Conservation (phyloP, 2,888 invertebrate genomes). For the Lasioglossum marginatum region DNA sequence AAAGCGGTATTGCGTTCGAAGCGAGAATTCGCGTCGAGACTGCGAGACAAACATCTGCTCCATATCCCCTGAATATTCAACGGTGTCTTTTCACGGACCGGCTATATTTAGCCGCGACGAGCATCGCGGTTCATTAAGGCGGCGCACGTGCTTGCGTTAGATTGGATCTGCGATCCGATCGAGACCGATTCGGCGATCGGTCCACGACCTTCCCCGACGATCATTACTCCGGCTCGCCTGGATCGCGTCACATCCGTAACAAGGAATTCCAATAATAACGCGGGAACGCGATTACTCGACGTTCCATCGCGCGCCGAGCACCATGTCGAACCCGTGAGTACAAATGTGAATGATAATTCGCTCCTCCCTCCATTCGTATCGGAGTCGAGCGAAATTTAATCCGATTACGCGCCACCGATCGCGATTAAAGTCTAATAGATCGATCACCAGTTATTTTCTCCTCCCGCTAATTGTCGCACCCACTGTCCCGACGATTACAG, state of each 20-base stretch:
- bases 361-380: neutral
- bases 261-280: constrained; percentile 54
- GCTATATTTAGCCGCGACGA: constrained; percentile 8
- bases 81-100: neutral
- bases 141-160: neutral
- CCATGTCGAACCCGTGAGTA: neutral
- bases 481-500: neutral
- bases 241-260: constrained; percentile 28
- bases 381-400: neutral
- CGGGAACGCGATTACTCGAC: constrained; percentile 48
- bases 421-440: neutral
- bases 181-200: neutral
- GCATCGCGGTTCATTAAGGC: constrained; percentile 22
- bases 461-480: neutral
- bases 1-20: neutral
- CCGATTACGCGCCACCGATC: neutral
- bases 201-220: neutral
- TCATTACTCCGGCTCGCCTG: neutral
- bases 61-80: constrained; percentile 10
- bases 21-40: neutral
- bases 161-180: neutral
- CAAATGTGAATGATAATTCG: neutral
- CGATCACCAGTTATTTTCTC: neutral
- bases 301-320: constrained; percentile 5
- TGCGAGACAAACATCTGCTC: neutral